Evolutionary conservation across 2,888 invertebrate species (phyloP), one percentile per base, ranked within the genome.

Genomic region (Drosophila algonquin): DNA sequence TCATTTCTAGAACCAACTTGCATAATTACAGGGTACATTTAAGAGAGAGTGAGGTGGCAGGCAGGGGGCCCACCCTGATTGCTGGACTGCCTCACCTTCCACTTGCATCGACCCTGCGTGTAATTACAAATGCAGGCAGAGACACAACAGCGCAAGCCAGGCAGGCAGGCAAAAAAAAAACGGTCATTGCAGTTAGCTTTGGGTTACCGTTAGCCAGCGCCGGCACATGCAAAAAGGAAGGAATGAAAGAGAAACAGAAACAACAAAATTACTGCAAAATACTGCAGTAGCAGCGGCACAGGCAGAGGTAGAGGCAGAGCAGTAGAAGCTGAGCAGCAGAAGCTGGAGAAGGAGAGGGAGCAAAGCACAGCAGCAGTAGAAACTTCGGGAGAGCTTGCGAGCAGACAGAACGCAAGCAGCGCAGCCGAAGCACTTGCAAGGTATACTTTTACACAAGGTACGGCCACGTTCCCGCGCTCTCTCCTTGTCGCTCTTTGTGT

Each of bases 101-200:
- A 68, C 57, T 57, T 45, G 57, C 63, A 67, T 68, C 63, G 63
- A 63, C 50, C 63, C 58, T 63, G 76, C 68, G 61, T 67, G 61
- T 67, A 75, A 75, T 76, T 76, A 60, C 69, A 57, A 68, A 56
- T 57, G 57, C 62, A 72, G 48, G 30, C 63, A 27, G 53, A 56
- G 55, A 77, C 81, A 83, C 72, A 77, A 73, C 63, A 74, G 50
- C 56, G 58, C 56, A 61, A 6, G 24, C 3, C 21, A 24, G 24
- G 24, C 24, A 24, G 4, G 24, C 24, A 24, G 24, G 24, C 24
- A 24, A 24, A 24, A 68, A 71, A 78, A 67, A 68, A 71, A 73
- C 76, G 69, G 87, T 71, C 85, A 74, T 81, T 77, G 82, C 87
- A 85, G 87, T 83, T 83, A 85, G 80, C 72, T 76, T 56, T 68